These are phyloP conservation scores for Pterocles orientalis DNA, from an alignment of 2,113 vertebrate genomes.

Conservation along the genomic window DNA sequence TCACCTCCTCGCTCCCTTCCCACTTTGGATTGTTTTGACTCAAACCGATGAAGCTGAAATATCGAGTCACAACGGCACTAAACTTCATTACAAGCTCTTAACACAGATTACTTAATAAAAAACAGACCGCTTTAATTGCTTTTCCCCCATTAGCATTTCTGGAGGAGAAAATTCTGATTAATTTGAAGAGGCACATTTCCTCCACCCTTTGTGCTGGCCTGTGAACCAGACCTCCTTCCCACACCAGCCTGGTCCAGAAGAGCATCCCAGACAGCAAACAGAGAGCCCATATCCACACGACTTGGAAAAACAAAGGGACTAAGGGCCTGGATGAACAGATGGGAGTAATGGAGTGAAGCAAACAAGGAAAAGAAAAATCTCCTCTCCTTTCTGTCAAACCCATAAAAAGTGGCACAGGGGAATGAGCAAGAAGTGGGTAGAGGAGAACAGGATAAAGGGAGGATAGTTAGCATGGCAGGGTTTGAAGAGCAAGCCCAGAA, in stretches of 20 bases:
- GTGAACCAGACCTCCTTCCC: not conserved
- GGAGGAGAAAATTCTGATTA: conserved; percentile 76
- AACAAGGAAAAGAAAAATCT: conserved; percentile 79
- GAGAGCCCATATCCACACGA: not conserved
- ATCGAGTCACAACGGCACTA: conserved; percentile 76
- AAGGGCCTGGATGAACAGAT: conserved; percentile 80
- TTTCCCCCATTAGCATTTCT: conserved; percentile 80
- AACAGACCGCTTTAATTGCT: conserved; percentile 81
- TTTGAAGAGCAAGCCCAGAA: conserved; percentile 23
- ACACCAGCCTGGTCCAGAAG: not conserved
- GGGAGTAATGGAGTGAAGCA: conserved; percentile 89
- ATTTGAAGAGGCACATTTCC: conserved; percentile 66
- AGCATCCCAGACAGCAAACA: not conserved
- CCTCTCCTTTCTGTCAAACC: conserved; percentile 78
- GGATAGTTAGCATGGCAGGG: conserved; percentile 53
- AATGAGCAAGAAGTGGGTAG: conserved; percentile 77
- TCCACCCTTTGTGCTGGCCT: not conserved
- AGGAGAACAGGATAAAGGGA: conserved; percentile 67
- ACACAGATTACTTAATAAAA: conserved; percentile 80
- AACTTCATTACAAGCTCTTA: conserved; percentile 84
- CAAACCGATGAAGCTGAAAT: conserved; percentile 80
- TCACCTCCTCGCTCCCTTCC: conserved; percentile 58
- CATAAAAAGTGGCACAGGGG: conserved; percentile 75
- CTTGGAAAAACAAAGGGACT: conserved; percentile 16
- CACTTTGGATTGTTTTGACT: conserved; percentile 76